Evolutionary conservation across 2,113 vertebrate genomes (phyloP).

Genomic region (Dipodomys ordii): DNA sequence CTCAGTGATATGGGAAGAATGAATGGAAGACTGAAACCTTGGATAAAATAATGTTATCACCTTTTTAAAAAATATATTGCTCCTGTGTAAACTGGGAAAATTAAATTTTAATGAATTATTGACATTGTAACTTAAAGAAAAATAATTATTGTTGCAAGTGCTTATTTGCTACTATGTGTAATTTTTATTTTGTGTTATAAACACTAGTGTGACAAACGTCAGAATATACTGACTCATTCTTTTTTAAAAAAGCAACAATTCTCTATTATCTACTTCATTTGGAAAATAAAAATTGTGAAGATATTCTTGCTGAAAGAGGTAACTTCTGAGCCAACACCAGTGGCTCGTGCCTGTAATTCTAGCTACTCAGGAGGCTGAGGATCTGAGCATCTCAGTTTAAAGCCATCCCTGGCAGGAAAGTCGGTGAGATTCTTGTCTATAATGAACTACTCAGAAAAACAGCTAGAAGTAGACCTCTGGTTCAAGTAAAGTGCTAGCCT

Average conservation of each 20-base stretch:
- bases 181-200: constrained; percentile 34
- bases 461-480: no score
- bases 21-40: neutral
- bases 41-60: neutral
- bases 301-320: constrained; percentile 15
- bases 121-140: constrained; percentile 58
- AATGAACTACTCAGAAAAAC: no score
- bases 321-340: neutral
- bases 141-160: neutral
- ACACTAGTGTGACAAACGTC: neutral
- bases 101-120: constrained; percentile 39
- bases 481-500: no score
- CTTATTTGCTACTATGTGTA: neutral
- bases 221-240: neutral
- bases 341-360: no score
- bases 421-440: no score
- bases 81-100: constrained; percentile 48
- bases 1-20: neutral
- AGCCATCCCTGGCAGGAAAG: no score
- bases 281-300: constrained; percentile 44
- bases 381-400: no score
- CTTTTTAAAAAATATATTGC: constrained; percentile 10
- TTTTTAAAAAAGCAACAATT: constrained; percentile 32
- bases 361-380: no score
- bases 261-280: neutral